Evolutionary conservation across 2,888 invertebrate genomes (phyloP), one percentile per base, ranked within the genome.

Genomic region (Prenolepis imparis): DNA sequence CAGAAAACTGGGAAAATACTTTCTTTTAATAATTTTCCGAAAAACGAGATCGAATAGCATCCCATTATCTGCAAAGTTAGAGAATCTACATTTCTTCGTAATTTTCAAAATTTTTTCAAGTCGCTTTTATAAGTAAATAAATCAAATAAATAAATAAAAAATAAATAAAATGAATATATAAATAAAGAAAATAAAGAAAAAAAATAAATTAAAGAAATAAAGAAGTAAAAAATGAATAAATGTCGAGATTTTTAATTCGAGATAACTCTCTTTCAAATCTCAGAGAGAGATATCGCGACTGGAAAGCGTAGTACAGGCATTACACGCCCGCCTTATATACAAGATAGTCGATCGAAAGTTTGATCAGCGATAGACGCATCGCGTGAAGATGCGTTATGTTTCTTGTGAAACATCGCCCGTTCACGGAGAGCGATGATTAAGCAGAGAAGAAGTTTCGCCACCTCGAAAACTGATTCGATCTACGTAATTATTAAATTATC

Each of bases 371-470:
- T 80, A 59, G 78, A 73, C 32, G 44, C 84, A 59, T 70, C 73
- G 67, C 70, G 61, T 52, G 70, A 81, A 89, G 80, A 90, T 64
- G 84, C 84, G 84, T 87, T 52, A 61, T 39, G 55, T 61, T 63
- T 63, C 61, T 88, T 90, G 55, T 87, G 82, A 90, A 90, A 90
- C 80, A 83, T 85, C 87, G 70, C 64, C 48, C 77, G 67, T 36
- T 86, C 72, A 61, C 63, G 41, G 39, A 82, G 75, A 80, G 74
- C 52, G 78, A 86, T 64, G 83, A 82, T 86, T 73, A 24, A 61
- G 67, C 83, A 44, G 74, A 61, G 67, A 82, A 44, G 74, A 57
- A 67, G 57, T 83, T 85, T 86, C 82, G 74, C 48, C 84, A 84
- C 63, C 59, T 80, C 32, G 28, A 83, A 66, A 84, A 84, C 64